These are phyloP conservation scores for Cossypha dichroa DNA, from an alignment of 2,797 vertebrate species.

Conservation along the genomic window DNA sequence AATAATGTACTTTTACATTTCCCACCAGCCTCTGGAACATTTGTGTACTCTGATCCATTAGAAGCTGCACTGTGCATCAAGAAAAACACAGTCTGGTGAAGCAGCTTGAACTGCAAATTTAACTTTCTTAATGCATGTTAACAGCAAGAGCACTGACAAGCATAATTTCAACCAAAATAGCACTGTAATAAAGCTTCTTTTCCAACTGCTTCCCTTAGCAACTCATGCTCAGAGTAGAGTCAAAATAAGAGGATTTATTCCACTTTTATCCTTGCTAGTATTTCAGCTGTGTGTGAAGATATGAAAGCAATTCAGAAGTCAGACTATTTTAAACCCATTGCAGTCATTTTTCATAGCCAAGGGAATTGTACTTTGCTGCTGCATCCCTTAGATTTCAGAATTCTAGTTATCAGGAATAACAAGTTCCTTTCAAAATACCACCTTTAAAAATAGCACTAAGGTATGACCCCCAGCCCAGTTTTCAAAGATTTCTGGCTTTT, in stretches of 20 bases:
- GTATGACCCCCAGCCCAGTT: background rate
- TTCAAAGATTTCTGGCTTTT: background rate
- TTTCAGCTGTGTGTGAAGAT: constrained; percentile 32
- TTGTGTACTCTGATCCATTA: background rate
- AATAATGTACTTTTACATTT: background rate
- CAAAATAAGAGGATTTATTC: constrained; percentile 53
- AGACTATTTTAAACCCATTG: constrained; percentile 20
- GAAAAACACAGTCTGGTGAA: constrained; percentile 34
- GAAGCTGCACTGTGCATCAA: background rate
- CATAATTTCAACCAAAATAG: constrained; percentile 24
- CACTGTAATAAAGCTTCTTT: constrained; percentile 25
- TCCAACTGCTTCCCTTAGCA: constrained; percentile 46
- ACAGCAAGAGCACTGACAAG: constrained; percentile 23
- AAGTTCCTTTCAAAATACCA: background rate
- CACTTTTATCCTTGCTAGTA: constrained; percentile 26
- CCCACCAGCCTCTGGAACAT: constrained; percentile 2
- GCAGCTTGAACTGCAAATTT: constrained; percentile 36
- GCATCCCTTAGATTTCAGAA: background rate
- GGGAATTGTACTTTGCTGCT: background rate
- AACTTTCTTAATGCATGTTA: constrained; percentile 19
- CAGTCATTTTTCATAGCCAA: background rate
- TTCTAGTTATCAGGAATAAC: background rate
- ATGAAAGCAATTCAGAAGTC: constrained; percentile 12
- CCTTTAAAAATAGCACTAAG: background rate
- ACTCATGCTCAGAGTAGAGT: background rate